Evolutionary conservation across 2,888 invertebrate genomes (phyloP).

Genomic region (Scaptomyza reducta): DNA sequence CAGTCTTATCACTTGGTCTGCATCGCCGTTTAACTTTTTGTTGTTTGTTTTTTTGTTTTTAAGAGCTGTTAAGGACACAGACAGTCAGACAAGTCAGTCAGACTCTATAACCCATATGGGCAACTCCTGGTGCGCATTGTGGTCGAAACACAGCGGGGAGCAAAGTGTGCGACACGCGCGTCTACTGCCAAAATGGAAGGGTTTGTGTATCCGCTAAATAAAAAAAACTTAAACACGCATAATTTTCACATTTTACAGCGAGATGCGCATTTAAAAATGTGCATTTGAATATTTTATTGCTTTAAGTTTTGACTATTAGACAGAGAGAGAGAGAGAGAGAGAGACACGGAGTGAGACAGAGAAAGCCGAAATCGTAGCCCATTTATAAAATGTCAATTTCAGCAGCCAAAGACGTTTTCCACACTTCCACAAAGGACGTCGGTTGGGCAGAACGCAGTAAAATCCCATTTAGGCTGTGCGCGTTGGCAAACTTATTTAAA

Average conservation of each 20-base stretch:
- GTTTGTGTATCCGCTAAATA: constrained; percentile 61
- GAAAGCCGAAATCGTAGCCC: constrained; percentile 51
- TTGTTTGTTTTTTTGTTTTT: constrained; percentile 22
- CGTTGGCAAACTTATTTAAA: constrained; percentile 82
- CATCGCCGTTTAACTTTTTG: constrained; percentile 16
- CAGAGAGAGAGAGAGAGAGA: neutral
- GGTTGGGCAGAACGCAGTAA: constrained; percentile 37
- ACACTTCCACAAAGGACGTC: constrained; percentile 55
- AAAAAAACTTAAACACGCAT: constrained; percentile 50
- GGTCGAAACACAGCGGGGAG: constrained; percentile 67
- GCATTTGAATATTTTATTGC: constrained; percentile 75
- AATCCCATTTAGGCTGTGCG: constrained; percentile 79
- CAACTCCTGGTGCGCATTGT: constrained; percentile 66
- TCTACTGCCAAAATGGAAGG: constrained; percentile 34
- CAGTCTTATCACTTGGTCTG: constrained; percentile 63
- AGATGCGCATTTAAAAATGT: constrained; percentile 51
- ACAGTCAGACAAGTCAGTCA: neutral
- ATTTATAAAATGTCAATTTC: constrained; percentile 81
- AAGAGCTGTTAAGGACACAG: constrained; percentile 21
- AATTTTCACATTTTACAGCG: constrained; percentile 68
- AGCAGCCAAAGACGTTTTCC: constrained; percentile 56
- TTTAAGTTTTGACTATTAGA: constrained; percentile 55
- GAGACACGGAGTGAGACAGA: neutral
- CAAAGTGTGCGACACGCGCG: constrained; percentile 59
- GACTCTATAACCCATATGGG: constrained; percentile 43